Evolutionary conservation across 2,797 vertebrate species (phyloP).

Genomic region (Chloroceryle amazona): DNA sequence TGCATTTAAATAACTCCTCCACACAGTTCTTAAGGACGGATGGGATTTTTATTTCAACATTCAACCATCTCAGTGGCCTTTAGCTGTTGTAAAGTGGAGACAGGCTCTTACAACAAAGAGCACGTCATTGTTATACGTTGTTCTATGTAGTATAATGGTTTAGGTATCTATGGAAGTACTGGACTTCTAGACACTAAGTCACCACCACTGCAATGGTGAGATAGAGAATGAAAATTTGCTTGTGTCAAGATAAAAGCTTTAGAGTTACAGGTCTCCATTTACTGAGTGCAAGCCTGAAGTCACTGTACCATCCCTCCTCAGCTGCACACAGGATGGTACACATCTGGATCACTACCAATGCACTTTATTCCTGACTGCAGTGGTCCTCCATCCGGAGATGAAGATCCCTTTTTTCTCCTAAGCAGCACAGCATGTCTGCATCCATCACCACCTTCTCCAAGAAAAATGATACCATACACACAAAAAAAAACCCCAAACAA

Average conservation of each 20-base stretch:
- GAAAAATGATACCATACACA: background rate
- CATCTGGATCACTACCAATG: background rate
- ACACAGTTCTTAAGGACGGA: rapidly evolving
- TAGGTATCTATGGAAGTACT: background rate
- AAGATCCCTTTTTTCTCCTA: background rate
- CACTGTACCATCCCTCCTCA: background rate
- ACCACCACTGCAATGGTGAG: background rate
- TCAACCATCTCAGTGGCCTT: background rate
- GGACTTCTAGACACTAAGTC: background rate
- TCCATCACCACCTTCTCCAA: background rate
- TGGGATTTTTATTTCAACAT: background rate
- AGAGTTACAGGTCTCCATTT: background rate
- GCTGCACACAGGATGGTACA: background rate
- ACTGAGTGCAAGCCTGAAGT: background rate
- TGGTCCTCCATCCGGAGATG: rapidly evolving
- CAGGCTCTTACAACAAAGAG: background rate
- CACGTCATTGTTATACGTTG: background rate
- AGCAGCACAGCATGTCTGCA: background rate
- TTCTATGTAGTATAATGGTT: background rate
- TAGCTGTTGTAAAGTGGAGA: rapidly evolving
- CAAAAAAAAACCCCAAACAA: background rate
- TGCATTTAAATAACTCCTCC: background rate
- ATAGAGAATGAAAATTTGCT: background rate
- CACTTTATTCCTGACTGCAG: background rate
- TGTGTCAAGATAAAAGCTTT: background rate